These are phyloP conservation scores for Ectropis grisescens DNA, from an alignment of 1,140 invertebrate species.

Conservation along the genomic window DNA sequence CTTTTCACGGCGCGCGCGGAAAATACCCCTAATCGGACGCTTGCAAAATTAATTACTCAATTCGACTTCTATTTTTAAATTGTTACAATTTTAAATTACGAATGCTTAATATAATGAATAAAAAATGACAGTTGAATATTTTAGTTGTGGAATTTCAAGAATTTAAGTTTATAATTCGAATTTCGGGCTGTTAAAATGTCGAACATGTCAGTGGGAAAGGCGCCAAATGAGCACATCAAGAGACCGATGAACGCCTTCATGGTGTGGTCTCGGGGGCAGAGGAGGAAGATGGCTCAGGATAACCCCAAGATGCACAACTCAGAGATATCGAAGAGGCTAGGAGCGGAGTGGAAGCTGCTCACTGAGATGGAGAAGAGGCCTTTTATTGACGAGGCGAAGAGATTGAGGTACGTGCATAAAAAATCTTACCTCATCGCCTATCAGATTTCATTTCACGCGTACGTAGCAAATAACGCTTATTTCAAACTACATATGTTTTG, in stretches of 20 bases:
- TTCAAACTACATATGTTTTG: too few species aligned
- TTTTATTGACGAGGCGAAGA: conserved; percentile 97
- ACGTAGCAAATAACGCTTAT: too few species aligned
- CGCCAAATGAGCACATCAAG: conserved; percentile 82
- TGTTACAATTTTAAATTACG: too few species aligned
- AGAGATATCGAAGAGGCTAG: conserved; percentile 92
- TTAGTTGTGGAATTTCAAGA: too few species aligned
- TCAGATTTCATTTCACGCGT: too few species aligned
- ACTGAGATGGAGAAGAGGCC: conserved; percentile 91
- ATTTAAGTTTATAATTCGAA: too few species aligned
- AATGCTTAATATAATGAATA: too few species aligned
- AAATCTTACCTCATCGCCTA: too few species aligned
- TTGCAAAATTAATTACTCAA: not conserved
- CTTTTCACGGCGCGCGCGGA: conserved; percentile 49
- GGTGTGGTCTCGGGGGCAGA: conserved; percentile 92
- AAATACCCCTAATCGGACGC: conserved; percentile 7
- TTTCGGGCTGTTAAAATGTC: too few species aligned
- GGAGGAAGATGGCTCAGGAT: conserved; percentile 96
- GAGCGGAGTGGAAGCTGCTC: conserved; percentile 91
- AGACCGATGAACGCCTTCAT: conserved; percentile 95
- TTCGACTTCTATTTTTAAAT: too few species aligned
- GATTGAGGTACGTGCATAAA: too few species aligned
- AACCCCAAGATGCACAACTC: conserved; percentile 99
- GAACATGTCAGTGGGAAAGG: conserved; percentile 53
- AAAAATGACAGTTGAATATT: too few species aligned